Percentiles rank a stretch among this genome's conserved stretches.
Evolutionary conservation across 2,797 vertebrate genomes (phyloP).

Genomic region (Melanotaenia pygmaea): DNA sequence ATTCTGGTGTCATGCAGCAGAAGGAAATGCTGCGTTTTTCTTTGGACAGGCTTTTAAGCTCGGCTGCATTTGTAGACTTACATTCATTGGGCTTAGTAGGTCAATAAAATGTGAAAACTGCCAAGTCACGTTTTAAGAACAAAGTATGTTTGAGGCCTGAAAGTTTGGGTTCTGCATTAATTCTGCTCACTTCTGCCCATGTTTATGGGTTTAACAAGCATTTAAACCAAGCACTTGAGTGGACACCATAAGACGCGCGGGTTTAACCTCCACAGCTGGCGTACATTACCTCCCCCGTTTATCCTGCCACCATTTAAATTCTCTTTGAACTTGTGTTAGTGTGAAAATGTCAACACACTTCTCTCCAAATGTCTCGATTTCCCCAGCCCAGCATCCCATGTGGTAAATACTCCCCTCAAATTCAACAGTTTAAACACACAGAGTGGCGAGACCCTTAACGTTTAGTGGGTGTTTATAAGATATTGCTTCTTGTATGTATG

Average conservation of each 20-base stretch:
- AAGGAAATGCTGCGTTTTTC: constrained; percentile 56
- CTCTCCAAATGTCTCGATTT: constrained; percentile 2
- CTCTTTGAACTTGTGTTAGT: constrained; percentile 19
- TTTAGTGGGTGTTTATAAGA: constrained; percentile 21
- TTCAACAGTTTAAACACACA: constrained; percentile 5
- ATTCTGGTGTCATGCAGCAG: constrained; percentile 74
- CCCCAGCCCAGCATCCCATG: neutral
- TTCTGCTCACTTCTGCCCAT: constrained; percentile 25
- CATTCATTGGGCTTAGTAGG: constrained; percentile 41
- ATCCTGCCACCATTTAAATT: constrained; percentile 8
- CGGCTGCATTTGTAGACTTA: constrained; percentile 36
- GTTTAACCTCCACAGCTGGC: constrained; percentile 15
- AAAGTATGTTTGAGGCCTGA: constrained; percentile 29
- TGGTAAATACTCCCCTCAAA: constrained; percentile 11
- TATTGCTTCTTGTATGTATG: constrained; percentile 21
- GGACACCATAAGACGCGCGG: constrained; percentile 11
- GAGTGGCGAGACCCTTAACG: constrained; percentile 6
- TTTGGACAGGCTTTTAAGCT: constrained; percentile 36
- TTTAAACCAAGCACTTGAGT: constrained; percentile 59
- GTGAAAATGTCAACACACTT: neutral
- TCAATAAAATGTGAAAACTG: constrained; percentile 64
- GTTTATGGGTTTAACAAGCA: constrained; percentile 51
- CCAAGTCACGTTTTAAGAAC: constrained; percentile 55
- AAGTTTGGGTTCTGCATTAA: constrained; percentile 19
- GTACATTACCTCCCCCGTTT: constrained; percentile 3